These are phyloP conservation scores for Ernsta delagoae DNA, from an alignment of 2,888 invertebrate genomes.

Conservation along the genomic window DNA sequence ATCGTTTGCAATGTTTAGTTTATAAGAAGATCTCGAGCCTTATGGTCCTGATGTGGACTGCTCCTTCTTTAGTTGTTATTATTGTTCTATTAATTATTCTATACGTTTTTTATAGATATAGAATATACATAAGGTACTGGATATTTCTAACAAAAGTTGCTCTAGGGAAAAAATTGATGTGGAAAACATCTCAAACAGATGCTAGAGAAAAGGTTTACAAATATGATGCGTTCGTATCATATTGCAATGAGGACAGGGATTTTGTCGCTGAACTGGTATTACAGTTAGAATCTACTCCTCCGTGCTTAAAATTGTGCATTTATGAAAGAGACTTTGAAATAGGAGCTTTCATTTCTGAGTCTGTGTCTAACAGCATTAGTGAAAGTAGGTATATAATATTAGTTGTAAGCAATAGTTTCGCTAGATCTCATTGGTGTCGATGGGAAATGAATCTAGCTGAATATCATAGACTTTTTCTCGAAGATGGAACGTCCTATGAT, in stretches of 20 bases:
- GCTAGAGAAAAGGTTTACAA: slow-evolving; percentile 61
- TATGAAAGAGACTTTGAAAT: slow-evolving; percentile 89
- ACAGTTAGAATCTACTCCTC: slow-evolving; percentile 85
- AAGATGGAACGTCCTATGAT: slow-evolving; percentile 83
- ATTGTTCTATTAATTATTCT: too few relatives aligned
- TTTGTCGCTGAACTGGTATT: slow-evolving; percentile 86
- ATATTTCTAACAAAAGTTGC: too few relatives aligned
- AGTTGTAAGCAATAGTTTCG: slow-evolving; percentile 88
- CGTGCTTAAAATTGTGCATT: slow-evolving; percentile 87
- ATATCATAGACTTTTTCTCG: slow-evolving; percentile 86
- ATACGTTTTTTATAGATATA: too few relatives aligned
- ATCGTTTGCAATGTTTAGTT: slow-evolving; percentile 43
- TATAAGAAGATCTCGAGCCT: too few relatives aligned
- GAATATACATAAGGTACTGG: too few relatives aligned
- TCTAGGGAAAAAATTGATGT: slow-evolving; percentile 49
- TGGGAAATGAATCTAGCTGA: slow-evolving; percentile 89
- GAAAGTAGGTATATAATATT: slow-evolving; percentile 87
- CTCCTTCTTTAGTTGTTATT: too few relatives aligned
- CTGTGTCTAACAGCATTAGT: slow-evolving; percentile 86
- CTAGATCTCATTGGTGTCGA: slow-evolving; percentile 89
- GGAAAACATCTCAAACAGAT: slow-evolving; percentile 50
- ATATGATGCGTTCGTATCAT: slow-evolving; percentile 86
- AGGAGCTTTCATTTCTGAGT: slow-evolving; percentile 87
- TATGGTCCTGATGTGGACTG: too few relatives aligned
- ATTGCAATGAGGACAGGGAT: slow-evolving; percentile 85